Evolutionary conservation across 2,888 invertebrate genomes (phyloP).

Genomic region (Drosophila algonquin): DNA sequence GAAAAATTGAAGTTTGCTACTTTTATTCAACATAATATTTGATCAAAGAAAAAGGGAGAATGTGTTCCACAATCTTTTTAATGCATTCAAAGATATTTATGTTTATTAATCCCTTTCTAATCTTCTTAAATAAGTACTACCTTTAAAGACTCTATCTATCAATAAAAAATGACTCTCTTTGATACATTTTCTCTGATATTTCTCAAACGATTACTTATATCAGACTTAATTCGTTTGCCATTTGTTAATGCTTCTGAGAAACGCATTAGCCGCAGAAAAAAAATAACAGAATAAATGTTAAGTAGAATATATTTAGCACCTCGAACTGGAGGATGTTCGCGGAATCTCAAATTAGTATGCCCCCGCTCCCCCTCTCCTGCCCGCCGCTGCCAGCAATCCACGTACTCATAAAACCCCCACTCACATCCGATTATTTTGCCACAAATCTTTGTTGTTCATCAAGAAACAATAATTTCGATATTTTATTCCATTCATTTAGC

Average conservation of each 20-base stretch:
- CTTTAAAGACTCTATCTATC: too few relatives aligned
- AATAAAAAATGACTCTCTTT: too few relatives aligned
- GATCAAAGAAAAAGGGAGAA: too few relatives aligned
- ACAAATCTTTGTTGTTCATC: conserved; percentile 49
- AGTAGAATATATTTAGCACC: conserved; percentile 16
- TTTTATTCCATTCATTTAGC: conserved; percentile 43
- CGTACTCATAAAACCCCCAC: conserved; percentile 1
- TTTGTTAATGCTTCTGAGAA: conserved; percentile 8
- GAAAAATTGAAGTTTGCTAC: neutral
- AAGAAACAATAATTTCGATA: conserved; percentile 48
- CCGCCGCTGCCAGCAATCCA: neutral
- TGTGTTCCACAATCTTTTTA: accelerated
- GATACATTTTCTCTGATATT: neutral
- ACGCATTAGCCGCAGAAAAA: conserved; percentile 11
- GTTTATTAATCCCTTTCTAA: too few relatives aligned
- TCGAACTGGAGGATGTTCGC: conserved; percentile 36
- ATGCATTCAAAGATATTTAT: too few relatives aligned
- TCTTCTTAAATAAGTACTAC: too few relatives aligned
- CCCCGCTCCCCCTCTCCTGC: neutral
- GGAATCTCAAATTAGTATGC: conserved; percentile 23
- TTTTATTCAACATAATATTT: too few relatives aligned
- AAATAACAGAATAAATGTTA: conserved; percentile 2
- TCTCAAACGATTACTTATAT: neutral
- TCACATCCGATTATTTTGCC: conserved; percentile 43
- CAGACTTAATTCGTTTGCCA: neutral